Evolutionary conservation across 1,140 invertebrate genomes (phyloP), one percentile per base, ranked within the genome.

Genomic region (Trachymyrmex cornetzi): DNA sequence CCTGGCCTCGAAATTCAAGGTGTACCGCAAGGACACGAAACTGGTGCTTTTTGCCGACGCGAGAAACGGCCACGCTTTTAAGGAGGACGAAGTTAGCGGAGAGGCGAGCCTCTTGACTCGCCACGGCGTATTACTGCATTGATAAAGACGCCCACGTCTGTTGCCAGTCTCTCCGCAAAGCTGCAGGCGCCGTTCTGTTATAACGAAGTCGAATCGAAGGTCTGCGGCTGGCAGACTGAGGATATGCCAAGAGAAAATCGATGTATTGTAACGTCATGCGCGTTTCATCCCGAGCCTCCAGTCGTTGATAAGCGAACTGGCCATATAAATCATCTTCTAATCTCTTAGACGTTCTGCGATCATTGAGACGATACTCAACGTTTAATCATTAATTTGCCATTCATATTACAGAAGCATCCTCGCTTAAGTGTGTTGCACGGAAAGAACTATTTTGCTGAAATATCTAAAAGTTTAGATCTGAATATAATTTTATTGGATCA

Each of bases 131-230:
- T 93, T 93, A 93, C 92, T 89, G 89, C 91, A 84, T 89, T 88
- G 90, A 94, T 94, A 92, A 93, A 93, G 88, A 92, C 93, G 89
- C 92, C 93, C 89, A 92, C 92, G 81, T 87, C 84, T 84, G 74
- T 61, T 38, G 34, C 67, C 67, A 55, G 89, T 87, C 86, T 87
- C 55, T 61, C 19, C 81, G 30, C 22, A 57, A 38, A 50, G 66
- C 44, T 87, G 30, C 61, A 71, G 81, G 87, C 82, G 87, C 34
- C 82, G 64, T 82, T 90, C 79, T 11, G 50, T 79, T 80, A 59
- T 72, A 82, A 72, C 67, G 53, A 82, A 72, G 53, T 53, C 50
- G 53, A 72, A 72, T 82, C 79, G 66, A 82, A 81, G 77, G 30
- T 50, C 38, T 24, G 66, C n/a, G 48, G 44, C 38, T 38, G 77